Evolutionary conservation across 1,140 invertebrate genomes (phyloP).

Genomic region (Eupristina koningsbergeri): DNA sequence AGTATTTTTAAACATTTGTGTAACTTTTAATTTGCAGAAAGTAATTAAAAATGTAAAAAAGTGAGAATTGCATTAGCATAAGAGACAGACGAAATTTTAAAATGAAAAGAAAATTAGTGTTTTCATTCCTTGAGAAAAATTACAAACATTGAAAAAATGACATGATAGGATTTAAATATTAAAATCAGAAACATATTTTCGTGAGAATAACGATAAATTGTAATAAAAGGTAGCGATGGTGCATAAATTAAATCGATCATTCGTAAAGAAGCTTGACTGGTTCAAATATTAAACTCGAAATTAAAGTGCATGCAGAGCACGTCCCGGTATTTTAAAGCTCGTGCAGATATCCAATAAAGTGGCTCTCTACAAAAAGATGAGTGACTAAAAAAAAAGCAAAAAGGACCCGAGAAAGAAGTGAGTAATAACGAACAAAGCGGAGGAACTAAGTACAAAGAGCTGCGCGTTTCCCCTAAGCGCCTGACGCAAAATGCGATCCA

Average conservation of each 20-base stretch:
- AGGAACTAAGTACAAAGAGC: slow-evolving; percentile 9
- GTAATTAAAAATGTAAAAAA: slow-evolving; percentile 29
- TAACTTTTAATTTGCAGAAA: slow-evolving; percentile 17
- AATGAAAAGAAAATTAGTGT: not conserved
- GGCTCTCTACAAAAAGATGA: not conserved
- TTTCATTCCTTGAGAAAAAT: not conserved
- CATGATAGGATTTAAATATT: too few species aligned
- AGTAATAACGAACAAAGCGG: slow-evolving; percentile 9
- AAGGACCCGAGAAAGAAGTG: not conserved
- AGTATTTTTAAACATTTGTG: not conserved
- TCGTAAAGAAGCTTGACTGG: not conserved
- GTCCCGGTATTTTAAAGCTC: not conserved
- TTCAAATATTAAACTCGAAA: not conserved
- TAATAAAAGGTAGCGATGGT: not conserved
- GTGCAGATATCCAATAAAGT: not conserved
- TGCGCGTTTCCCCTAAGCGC: slow-evolving; percentile 1
- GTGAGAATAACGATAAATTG: not conserved
- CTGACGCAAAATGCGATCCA: slow-evolving; percentile 13
- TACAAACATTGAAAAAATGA: not conserved
- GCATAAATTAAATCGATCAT: not conserved
- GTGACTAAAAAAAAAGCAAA: not conserved
- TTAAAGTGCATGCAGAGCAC: not conserved
- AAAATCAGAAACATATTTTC: not conserved
- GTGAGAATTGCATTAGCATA: slow-evolving; percentile 10
- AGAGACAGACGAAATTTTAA: not conserved